These are phyloP conservation scores for Pipistrellus pipistrellus DNA, from an alignment of 2,797 vertebrate species.

Conservation along the genomic window DNA sequence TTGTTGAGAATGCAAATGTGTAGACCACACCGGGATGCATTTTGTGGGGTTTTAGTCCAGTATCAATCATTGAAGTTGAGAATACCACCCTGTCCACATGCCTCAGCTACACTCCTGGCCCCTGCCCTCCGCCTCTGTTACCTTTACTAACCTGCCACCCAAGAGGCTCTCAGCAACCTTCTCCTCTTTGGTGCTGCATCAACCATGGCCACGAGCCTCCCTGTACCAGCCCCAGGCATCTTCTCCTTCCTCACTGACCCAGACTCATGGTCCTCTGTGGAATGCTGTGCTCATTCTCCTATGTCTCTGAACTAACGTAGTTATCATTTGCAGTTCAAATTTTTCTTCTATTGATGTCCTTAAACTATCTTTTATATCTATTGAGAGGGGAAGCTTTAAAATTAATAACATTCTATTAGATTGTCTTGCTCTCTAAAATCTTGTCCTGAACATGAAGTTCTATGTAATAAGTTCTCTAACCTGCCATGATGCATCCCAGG, in stretches of 20 bases:
- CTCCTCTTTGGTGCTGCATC: background rate
- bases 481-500: background rate
- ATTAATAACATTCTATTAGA: conserved; percentile 40
- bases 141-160: background rate
- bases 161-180: background rate
- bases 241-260: background rate
- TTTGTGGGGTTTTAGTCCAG: background rate
- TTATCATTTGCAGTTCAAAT: background rate
- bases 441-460: background rate
- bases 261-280: background rate
- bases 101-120: background rate
- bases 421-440: background rate
- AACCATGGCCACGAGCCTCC: background rate
- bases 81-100: background rate
- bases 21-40: background rate
- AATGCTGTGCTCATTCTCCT: background rate
- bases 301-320: background rate
- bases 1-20: background rate
- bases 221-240: background rate
- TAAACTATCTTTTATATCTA: background rate
- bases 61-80: background rate
- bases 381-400: background rate
- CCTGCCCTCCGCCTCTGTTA: background rate
- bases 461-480: conserved; percentile 1
- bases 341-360: background rate